These are phyloP conservation scores for Pachyramphus minor DNA, from an alignment of 2,113 vertebrate species.

Conservation along the genomic window DNA sequence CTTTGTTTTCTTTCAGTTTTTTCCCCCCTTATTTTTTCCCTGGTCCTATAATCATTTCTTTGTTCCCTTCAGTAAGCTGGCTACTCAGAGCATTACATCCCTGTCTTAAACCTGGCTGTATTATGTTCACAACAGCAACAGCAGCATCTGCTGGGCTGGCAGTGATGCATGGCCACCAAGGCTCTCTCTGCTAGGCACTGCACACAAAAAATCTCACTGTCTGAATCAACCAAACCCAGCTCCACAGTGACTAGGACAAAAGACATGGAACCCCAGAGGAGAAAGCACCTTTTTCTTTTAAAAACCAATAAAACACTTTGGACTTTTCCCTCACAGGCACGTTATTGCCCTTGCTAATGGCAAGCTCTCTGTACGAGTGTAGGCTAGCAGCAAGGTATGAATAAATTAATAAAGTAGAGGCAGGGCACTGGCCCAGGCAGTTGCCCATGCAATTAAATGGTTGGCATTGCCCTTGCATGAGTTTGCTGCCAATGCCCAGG, in stretches of 20 bases:
- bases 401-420: not conserved
- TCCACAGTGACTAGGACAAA: not conserved
- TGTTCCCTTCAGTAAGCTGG: constrained; percentile 17
- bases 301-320: not conserved
- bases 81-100: not conserved
- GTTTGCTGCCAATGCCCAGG: not conserved
- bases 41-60: constrained; percentile 4
- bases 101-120: not conserved
- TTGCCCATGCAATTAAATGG: not conserved
- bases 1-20: constrained; percentile 13
- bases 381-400: not conserved
- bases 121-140: not conserved
- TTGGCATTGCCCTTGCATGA: not conserved
- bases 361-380: not conserved
- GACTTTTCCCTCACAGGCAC: not conserved
- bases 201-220: not conserved
- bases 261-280: not conserved
- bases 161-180: rapidly evolving
- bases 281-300: not conserved
- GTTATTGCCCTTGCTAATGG: not conserved
- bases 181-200: not conserved
- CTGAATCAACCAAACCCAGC: not conserved
- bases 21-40: not conserved
- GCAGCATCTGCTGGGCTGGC: not conserved
- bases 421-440: not conserved